Conservation (phyloP, 2,888 invertebrate species). For the Drosophila austrosaltans region DNA sequence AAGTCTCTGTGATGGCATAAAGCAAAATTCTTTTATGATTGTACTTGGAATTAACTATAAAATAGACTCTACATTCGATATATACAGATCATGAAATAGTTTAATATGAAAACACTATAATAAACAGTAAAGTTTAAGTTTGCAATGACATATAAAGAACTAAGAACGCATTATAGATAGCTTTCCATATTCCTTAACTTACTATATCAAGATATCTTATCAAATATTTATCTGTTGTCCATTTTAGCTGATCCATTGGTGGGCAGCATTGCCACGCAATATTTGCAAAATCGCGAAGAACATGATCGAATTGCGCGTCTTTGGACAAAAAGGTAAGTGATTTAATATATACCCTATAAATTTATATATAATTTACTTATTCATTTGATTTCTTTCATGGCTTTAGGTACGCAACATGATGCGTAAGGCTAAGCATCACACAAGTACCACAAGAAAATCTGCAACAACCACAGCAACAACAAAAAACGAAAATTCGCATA, state of each 20-base stretch:
- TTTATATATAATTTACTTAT: background rate
- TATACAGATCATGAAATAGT: too few relatives aligned
- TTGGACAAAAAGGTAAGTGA: slow-evolving; percentile 96
- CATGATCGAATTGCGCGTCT: slow-evolving; percentile 98
- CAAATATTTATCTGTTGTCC: background rate
- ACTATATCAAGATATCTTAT: background rate
- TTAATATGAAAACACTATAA: too few relatives aligned
- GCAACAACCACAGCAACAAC: slow-evolving; percentile 59
- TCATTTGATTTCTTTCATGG: slow-evolving; percentile 18
- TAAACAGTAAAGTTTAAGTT: too few relatives aligned
- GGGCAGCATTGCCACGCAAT: slow-evolving; percentile 99
- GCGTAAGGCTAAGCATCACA: slow-evolving; percentile 74
- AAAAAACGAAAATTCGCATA: slow-evolving; percentile 74
- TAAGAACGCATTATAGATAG: too few relatives aligned
- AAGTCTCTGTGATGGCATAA: slow-evolving; percentile 66
- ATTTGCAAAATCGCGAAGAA: slow-evolving; percentile 97
- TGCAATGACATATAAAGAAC: too few relatives aligned
- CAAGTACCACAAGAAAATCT: slow-evolving; percentile 62
- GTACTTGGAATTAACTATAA: too few relatives aligned
- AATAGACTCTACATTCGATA: too few relatives aligned
- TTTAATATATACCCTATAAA: background rate
- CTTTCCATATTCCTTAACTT: too few relatives aligned
- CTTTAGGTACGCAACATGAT: slow-evolving; percentile 83
- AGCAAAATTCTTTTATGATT: too few relatives aligned
- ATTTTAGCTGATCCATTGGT: slow-evolving; percentile 96